Base-by-base conservation (phyloP, 2,797 vertebrate species). In the Mormyrops boulengeri region DNA sequence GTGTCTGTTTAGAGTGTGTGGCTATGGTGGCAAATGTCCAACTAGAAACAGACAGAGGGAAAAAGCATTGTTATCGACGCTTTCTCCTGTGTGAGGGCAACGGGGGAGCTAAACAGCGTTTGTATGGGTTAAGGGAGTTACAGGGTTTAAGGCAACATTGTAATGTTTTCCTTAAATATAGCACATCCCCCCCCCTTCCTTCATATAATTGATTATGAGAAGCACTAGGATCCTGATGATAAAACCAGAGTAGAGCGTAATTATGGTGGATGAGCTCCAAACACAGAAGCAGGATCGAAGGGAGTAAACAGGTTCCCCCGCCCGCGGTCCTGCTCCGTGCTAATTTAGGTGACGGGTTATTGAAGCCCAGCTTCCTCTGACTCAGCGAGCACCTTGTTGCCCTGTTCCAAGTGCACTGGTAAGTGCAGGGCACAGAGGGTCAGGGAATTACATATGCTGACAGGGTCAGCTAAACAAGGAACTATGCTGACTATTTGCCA, bases 401-500 rank as follows among this genome's bases (percentile, higher is more conserved):
- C 52, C 84, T 89, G 60, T n/a, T 49, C 41, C 53, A 44, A n/a
- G 86, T 73, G 49, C 38, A 50, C 22, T 52, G 41, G 55, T 82
- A 88, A 88, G 52, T 80, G 88, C 38, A 53, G 30, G 2, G 88
- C 22, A 55, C 14, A 9, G 30, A 87, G 88, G 89, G 90, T 60
- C 87, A 47, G 41, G 55, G 44, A 87, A 3, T 66, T 49, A 47
- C 62, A 14, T 26, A 49, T 17, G 60, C 49, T 86, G n/a, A 87
- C 34, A 34, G 89, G 55, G 84, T 4, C 0, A 34, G 90, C 92
- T 94, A 93, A 94, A 94, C 91, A 89, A 12, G 93, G 92, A 94
- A 92, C 90, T 92, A 93, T 95, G 93, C 91, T 87, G 90, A 91
- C 91, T 91, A 92, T 94, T 90, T 91, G 89, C 22, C 90, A 91